Evolutionary conservation across 2,888 invertebrate species (phyloP).

Genomic region (Ramazzottius varieornatus): DNA sequence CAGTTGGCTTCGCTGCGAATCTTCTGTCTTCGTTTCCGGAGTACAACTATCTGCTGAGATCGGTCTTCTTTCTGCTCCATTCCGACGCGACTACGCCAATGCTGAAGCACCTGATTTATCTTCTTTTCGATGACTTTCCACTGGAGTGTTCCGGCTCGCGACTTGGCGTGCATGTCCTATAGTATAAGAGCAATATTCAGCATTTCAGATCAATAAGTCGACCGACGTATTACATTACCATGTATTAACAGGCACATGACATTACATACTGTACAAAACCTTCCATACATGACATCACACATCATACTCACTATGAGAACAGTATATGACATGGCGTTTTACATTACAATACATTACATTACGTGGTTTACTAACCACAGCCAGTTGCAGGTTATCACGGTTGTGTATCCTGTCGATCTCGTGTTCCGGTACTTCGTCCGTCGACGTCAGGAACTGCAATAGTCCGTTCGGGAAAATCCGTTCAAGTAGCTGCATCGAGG

Average conservation of each 20-base stretch:
- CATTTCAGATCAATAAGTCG: neutral
- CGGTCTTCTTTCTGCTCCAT: conserved; percentile 28
- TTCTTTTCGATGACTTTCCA: conserved; percentile 21
- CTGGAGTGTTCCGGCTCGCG: conserved; percentile 8
- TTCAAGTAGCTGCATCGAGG: conserved; percentile 55
- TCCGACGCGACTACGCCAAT: conserved; percentile 40
- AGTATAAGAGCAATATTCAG: conserved; percentile 2
- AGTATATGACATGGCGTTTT: too few relatives aligned
- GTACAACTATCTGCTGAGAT: conserved; percentile 57
- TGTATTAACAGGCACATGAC: too few relatives aligned
- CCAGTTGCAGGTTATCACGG: conserved; percentile 78
- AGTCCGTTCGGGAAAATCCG: conserved; percentile 77
- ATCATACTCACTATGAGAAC: too few relatives aligned
- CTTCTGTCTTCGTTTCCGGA: conserved; percentile 61
- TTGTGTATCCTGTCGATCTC: conserved; percentile 27
- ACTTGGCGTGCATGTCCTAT: conserved; percentile 9
- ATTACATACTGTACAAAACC: too few relatives aligned
- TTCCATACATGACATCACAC: too few relatives aligned
- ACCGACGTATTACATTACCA: too few relatives aligned
- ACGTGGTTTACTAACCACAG: too few relatives aligned
- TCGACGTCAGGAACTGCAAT: conserved; percentile 58
- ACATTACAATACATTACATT: too few relatives aligned
- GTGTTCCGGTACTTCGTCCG: conserved; percentile 47
- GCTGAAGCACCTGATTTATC: conserved; percentile 33
- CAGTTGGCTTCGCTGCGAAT: conserved; percentile 67